Conservation (phyloP, 2,113 vertebrate genomes). For the Pelusios castaneus region DNA sequence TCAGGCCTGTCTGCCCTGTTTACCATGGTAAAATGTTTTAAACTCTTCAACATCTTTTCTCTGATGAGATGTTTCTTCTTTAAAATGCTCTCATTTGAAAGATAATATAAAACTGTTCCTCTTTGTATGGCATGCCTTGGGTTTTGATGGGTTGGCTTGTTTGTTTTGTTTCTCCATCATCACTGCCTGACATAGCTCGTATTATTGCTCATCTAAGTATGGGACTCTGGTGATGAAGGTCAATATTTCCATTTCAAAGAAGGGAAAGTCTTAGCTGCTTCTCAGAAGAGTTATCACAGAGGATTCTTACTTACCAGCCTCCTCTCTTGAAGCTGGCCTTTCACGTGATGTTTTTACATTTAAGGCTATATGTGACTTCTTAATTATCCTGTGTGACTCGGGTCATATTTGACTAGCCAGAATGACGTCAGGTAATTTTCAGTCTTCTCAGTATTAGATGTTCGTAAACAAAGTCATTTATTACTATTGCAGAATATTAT, state of each 20-base stretch:
- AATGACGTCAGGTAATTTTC: not conserved
- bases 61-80: not conserved
- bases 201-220: not conserved
- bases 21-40: no score
- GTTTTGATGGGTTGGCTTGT: not conserved
- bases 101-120: not conserved
- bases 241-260: not conserved
- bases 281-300: not conserved
- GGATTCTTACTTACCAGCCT: not conserved
- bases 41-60: not conserved
- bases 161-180: not conserved
- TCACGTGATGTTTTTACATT: not conserved
- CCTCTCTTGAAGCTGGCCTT: not conserved
- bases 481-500: not conserved
- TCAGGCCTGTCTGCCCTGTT: not conserved
- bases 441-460: not conserved
- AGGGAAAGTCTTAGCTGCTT: not conserved
- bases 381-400: conserved; percentile 13
- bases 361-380: conserved; percentile 1
- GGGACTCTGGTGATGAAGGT: not conserved
- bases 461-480: not conserved
- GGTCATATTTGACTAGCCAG: not conserved
- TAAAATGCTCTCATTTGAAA: not conserved
- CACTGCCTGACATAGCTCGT: not conserved
- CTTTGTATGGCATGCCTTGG: not conserved